These are phyloP conservation scores for Tringa solitaria DNA, from an alignment of 2,113 vertebrate genomes.

Conservation along the genomic window DNA sequence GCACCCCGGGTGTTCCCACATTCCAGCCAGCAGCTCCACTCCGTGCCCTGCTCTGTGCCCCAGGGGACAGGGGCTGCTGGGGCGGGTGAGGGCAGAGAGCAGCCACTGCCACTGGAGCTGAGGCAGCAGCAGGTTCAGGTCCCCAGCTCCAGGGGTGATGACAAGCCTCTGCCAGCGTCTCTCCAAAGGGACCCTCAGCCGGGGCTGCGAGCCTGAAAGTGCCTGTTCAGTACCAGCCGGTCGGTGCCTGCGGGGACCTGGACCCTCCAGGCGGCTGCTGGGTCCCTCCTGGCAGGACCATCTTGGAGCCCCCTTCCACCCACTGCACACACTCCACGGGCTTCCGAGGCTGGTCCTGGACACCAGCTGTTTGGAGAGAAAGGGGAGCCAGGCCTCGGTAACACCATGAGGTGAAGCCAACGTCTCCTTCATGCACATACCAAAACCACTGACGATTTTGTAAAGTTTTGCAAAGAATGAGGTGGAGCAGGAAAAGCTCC, in stretches of 20 bases:
- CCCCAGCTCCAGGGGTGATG: too few species aligned
- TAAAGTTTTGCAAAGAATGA: not conserved
- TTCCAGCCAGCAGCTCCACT: not conserved
- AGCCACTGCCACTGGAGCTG: accelerated
- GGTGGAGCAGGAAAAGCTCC: not conserved
- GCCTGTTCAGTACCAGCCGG: accelerated
- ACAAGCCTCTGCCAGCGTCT: not conserved
- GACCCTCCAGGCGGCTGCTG: not conserved
- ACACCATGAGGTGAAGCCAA: not conserved
- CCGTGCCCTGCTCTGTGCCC: not conserved
- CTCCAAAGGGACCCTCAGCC: not conserved
- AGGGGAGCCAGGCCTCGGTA: not conserved
- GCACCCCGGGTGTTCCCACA: accelerated
- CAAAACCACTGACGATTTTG: not conserved
- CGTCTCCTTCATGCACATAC: not conserved
- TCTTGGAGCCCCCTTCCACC: not conserved
- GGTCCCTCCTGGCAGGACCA: not conserved
- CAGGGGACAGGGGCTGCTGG: accelerated
- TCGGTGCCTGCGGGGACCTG: accelerated
- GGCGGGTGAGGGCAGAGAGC: not conserved
- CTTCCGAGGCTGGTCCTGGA: not conserved
- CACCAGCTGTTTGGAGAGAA: not conserved
- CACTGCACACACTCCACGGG: not conserved
- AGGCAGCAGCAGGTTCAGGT: not conserved
- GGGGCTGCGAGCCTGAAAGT: accelerated